Base-by-base conservation (phyloP, 2,797 vertebrate genomes). In the Neosalanx taihuensis region DNA sequence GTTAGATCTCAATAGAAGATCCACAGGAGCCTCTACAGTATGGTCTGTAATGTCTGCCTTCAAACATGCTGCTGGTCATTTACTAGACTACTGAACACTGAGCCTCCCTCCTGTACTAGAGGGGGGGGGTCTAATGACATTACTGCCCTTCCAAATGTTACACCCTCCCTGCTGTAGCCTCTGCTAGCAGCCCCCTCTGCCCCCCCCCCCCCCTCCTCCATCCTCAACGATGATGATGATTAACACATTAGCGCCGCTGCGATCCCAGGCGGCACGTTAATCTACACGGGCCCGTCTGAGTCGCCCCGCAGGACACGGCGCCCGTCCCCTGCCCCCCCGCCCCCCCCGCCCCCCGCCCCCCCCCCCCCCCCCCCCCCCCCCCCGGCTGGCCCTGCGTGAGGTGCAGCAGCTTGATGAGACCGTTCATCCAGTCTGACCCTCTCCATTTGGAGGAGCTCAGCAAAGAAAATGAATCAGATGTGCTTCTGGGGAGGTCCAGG, bases 171-270 rank as follows among this genome's bases (percentile, higher is more conserved):
- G 7, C 37, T 37, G 26, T 23, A 65, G n/a, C 5, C 23, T 12
- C 64, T 65, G 9, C 23, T 20, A 65, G 20, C 64, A 29, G 13
- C n/a, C 6, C 18, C n/a, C 5, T n/a, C n/a, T 15, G 30, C n/a
- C n/a, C 33, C 33, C 5, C 7, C 33, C 33, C 5, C 33, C 5
- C 33, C 4, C 13, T n/a, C n/a, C 1, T 26, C 17, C 5, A 67
- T 35, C n/a, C n/a, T n/a, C n/a, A n/a, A n/a, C n/a, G 63, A 64
- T 51, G 65, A 67, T 6, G 12, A 49, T 67, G 49, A 67, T 67
- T 67, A 67, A 29, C 46, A 53, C 65, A 30, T 53, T 67, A 31
- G 41, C 46, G 53, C 46, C 13, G 49, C 13, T 1, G 31, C n/a
- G 3, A 41, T 65, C 35, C 46, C 46, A 13, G 23, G 33, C 46